These are phyloP conservation scores for Lepidurus couesii DNA, from an alignment of 1,140 invertebrate genomes.

Conservation along the genomic window DNA sequence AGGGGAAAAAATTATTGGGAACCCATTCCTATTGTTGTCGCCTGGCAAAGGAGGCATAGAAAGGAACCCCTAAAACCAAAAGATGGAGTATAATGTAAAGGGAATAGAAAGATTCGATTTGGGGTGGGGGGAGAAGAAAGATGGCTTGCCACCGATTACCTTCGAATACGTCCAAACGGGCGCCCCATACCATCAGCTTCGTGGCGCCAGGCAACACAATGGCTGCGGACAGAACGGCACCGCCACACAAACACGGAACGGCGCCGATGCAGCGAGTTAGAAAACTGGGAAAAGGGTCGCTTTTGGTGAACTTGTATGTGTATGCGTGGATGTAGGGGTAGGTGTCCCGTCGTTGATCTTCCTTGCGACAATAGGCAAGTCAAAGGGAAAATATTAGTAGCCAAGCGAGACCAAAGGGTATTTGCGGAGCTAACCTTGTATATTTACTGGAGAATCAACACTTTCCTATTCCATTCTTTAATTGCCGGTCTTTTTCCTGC, in stretches of 20 bases:
- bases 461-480: no score
- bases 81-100: neutral
- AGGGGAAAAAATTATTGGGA: neutral
- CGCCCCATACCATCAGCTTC: neutral
- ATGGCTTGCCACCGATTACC: constrained; percentile 14
- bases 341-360: no score
- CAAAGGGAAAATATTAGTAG: no score
- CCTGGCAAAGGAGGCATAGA: neutral
- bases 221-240: constrained; percentile 20
- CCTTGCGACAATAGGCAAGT: no score
- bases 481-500: no score
- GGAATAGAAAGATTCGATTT: neutral
- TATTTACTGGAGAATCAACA: no score
- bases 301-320: no score
- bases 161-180: neutral
- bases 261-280: neutral
- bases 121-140: neutral
- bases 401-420: no score
- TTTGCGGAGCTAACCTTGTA: no score
- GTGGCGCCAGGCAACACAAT: constrained; percentile 12
- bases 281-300: neutral
- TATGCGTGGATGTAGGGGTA: no score
- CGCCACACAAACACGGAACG: neutral
- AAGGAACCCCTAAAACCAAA: neutral
- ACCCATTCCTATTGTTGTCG: neutral